Evolutionary conservation across 2,888 invertebrate species (phyloP), one percentile per base, ranked within the genome.

Genomic region (Tachina fera): DNA sequence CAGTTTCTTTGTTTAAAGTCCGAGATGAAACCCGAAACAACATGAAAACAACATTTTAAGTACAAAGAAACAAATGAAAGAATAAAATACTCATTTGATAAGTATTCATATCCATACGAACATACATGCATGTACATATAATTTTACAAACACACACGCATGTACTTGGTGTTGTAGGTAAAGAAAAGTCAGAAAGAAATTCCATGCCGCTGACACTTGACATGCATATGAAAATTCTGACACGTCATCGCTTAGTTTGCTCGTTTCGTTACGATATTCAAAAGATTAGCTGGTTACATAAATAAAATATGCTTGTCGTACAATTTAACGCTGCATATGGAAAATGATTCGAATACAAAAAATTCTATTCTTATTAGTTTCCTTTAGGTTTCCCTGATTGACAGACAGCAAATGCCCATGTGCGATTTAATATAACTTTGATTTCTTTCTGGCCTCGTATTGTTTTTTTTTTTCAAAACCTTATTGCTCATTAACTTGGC

Each of bases 181-280:
- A 58, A 11, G 31, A 45, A 70, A 76, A 71, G 58, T 53, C 9
- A 53, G 10, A 72, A 51, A 78, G 10, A 72, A 51, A 78, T 88
- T 87, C 88, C 56, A 11, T 56, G 85, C 76, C 87, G 83, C 89
- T 90, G 90, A 90, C 90, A 91, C 90, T 90, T 91, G 91, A 92
- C 91, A 91, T 91, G 91, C 91, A 91, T 92, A 92, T 91, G 90
- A 91, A 91, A 92, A 92, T 92, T 92, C 89, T 92, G 91, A 92
- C 92, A 92, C 92, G 92, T 92, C 92, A 92, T 91, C 92, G 91
- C 90, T 85, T 87, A 87, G 75, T 77, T 86, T 78, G 68, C 74
- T 84, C 68, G 60, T 77, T 72, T 71, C 74, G 60, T 68, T 61
- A 68, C 11, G n/a, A 45, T 68, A 51, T 68, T 75, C 31, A 43